Percentiles rank a stretch among this genome's conserved stretches.
These are phyloP conservation scores for Geopemphigus sp. DNA, from an alignment of 1,140 invertebrate genomes.

Conservation along the genomic window DNA sequence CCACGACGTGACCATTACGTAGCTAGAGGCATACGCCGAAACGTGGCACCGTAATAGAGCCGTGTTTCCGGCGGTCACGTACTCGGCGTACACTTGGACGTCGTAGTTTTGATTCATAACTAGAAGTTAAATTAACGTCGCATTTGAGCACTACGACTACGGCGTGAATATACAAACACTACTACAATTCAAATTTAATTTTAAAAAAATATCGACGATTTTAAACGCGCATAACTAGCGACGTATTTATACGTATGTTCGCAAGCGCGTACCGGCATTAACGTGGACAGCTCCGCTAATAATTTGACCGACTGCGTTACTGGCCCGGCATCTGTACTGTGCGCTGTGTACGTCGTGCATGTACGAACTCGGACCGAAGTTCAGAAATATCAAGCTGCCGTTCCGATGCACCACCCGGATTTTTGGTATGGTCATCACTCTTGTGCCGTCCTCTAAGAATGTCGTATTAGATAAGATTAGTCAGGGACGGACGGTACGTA, in stretches of 20 bases:
- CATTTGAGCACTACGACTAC: too few species aligned
- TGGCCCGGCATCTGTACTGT: constrained; percentile 58
- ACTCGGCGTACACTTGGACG: constrained; percentile 82
- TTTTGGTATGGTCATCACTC: constrained; percentile 51
- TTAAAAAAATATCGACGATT: too few species aligned
- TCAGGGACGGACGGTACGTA: background rate
- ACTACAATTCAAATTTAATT: too few species aligned
- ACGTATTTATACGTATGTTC: too few species aligned
- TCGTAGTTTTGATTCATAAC: constrained; percentile 83
- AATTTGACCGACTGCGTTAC: constrained; percentile 59
- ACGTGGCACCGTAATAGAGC: constrained; percentile 83
- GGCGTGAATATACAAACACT: background rate
- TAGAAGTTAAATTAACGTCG: constrained; percentile 60
- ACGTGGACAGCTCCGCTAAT: constrained; percentile 59
- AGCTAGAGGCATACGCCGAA: constrained; percentile 81
- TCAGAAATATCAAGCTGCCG: constrained; percentile 58
- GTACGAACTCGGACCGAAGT: constrained; percentile 57
- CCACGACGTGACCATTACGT: constrained; percentile 86
- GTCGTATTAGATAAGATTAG: background rate
- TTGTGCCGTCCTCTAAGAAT: constrained; percentile 52
- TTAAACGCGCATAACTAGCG: too few species aligned
- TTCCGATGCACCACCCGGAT: constrained; percentile 54
- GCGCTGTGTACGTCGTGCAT: constrained; percentile 56
- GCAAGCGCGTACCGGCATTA: constrained; percentile 62
- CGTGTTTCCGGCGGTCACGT: constrained; percentile 83